phyloP scores from a whole-genome alignment of 2,797 vertebrate genomes.

The Pipistrellus pipistrellus region DNA sequence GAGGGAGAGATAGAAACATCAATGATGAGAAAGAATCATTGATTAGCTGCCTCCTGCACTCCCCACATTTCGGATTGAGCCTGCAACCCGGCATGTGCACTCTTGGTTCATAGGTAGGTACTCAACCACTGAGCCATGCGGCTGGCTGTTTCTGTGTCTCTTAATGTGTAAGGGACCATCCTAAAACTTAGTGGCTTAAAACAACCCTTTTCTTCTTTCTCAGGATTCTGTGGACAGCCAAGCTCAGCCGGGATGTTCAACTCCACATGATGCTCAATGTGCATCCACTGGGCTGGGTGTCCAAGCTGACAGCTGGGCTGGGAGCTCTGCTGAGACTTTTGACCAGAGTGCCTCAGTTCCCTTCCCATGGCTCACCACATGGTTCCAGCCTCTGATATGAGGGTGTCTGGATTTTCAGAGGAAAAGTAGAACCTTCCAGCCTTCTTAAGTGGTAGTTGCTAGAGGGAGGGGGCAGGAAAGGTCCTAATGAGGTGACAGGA shows the following conservation, averaged over 20 bases:
- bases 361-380: fast-evolving
- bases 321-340: background rate
- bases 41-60: no score
- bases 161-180: fast-evolving
- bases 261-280: fast-evolving
- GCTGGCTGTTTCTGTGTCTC: background rate
- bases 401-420: background rate
- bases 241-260: background rate
- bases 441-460: background rate
- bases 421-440: background rate
- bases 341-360: background rate
- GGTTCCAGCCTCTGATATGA: background rate
- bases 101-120: no score
- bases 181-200: background rate
- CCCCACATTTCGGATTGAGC: no score
- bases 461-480: no score
- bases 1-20: no score
- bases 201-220: background rate
- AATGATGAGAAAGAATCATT: no score
- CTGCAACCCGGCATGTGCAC: no score
- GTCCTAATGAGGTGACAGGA: no score
- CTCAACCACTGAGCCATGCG: no score
- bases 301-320: no score
- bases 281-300: fast-evolving
- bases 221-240: background rate